Base-by-base conservation (phyloP, 2,113 vertebrate species). In the Strix aluco region DNA sequence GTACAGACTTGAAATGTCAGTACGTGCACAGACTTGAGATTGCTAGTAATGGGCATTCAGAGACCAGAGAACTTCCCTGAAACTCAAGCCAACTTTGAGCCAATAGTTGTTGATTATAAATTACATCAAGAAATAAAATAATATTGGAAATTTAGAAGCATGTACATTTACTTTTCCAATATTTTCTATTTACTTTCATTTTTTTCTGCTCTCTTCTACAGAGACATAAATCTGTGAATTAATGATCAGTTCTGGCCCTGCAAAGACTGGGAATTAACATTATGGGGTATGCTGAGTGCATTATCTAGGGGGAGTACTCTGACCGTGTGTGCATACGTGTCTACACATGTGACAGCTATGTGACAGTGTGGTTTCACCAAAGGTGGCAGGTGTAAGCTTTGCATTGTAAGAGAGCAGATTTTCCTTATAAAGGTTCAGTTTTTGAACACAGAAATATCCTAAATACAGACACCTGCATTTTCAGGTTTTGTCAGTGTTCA, bases 271-370 rank as follows among this genome's bases (percentile, higher is more conserved):
- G 19, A 74, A 67, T 38, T 79, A 49, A 25, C 6, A 18, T 42
- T 26, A 15, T 36, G 13, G 21, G 21, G 19, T 49, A 16, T 14
- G 23, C 3, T 34, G 40, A 29, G 20, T 25, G 18, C 20, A 44
- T 32, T 69, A 23, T 26, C 49, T 67, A 47, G 55, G 32, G 2
- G 0, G 13, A 46, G 18, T 15, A 30, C 34, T 73, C 62, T 63
- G 29, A 47, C 3, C 21, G 7, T 15, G 8, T 61, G 22, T 47
- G 40, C 17, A 47, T 25, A 23, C 0, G 0, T 51, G 11, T n/a
- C 27, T 23, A 19, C 0, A 0, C 12, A 8, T 22, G 40, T 42
- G 26, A 66, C 10, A 75, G 11, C 15, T 29, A 15, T 27, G 25
- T 61, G 51, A 36, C 12, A 36, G 4, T 27, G 29, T 47, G 49